phyloP scores from a whole-genome alignment of 2,797 vertebrate genomes.

The Sardinella longiceps region DNA sequence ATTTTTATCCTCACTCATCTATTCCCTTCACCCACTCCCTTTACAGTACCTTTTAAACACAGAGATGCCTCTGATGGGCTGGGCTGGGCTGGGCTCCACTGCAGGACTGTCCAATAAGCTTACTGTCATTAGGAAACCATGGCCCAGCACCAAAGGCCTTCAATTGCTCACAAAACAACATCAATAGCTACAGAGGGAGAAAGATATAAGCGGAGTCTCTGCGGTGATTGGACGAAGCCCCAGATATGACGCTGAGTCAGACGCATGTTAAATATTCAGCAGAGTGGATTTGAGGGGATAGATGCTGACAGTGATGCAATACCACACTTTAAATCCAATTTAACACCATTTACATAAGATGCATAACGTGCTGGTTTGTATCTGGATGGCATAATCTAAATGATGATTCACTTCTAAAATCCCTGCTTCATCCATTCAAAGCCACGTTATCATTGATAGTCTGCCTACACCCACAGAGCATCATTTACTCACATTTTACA shows the following conservation, averaged over 20 bases:
- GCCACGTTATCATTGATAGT: not conserved
- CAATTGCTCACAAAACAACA: not conserved
- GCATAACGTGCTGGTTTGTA: not conserved
- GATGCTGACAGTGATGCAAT: not conserved
- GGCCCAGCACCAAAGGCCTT: not conserved
- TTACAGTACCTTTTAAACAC: too few relatives aligned
- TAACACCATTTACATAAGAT: not conserved
- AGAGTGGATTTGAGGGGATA: not conserved
- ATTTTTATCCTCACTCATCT: not conserved
- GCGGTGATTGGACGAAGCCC: not conserved
- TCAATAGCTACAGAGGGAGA: not conserved
- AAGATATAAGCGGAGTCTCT: not conserved
- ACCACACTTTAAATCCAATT: not conserved
- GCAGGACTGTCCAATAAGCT: not conserved
- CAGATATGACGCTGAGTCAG: not conserved
- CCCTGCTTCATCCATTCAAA: not conserved
- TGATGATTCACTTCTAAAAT: not conserved
- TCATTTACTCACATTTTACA: not conserved
- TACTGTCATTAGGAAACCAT: not conserved
- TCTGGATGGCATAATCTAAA: not conserved
- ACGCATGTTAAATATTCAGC: not conserved
- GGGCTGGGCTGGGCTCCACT: not conserved
- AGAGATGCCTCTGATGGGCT: not conserved
- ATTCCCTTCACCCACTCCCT: not conserved
- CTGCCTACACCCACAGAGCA: not conserved